These are phyloP conservation scores for Hyposmocoma kahamanoa DNA, from an alignment of 1,140 invertebrate genomes.

Conservation along the genomic window DNA sequence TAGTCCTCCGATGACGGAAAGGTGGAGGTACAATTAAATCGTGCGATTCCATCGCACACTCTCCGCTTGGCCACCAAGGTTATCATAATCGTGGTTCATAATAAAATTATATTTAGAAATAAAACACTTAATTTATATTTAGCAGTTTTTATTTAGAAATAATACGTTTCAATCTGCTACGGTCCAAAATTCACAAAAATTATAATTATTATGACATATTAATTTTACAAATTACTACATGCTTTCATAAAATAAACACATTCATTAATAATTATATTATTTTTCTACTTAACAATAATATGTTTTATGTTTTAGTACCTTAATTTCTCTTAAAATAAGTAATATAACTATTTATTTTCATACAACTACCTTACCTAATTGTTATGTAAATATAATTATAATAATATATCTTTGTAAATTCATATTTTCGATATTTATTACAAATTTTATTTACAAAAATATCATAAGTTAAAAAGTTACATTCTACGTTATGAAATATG, in stretches of 20 bases:
- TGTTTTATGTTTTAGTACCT: slow-evolving; percentile 8
- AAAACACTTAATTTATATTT: slow-evolving; percentile 2
- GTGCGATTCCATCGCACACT: too few relatives aligned
- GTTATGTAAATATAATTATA: too few relatives aligned
- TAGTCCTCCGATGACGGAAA: too few relatives aligned
- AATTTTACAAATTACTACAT: background rate
- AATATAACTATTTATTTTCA: slow-evolving; percentile 5
- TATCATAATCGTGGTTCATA: too few relatives aligned
- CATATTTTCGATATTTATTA: background rate
- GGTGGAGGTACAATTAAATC: too few relatives aligned
- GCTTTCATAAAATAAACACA: background rate
- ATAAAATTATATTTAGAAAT: too few relatives aligned
- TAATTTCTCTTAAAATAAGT: slow-evolving; percentile 1
- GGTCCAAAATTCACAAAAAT: slow-evolving; percentile 14
- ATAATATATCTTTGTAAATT: background rate
- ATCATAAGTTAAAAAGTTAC: too few relatives aligned
- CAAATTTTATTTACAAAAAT: slow-evolving; percentile 13
- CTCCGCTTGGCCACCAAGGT: too few relatives aligned
- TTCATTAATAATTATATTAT: background rate
- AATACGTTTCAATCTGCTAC: slow-evolving; percentile 27
- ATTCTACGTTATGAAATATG: too few relatives aligned
- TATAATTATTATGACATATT: background rate
- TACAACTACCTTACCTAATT: too few relatives aligned
- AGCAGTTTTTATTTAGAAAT: slow-evolving; percentile 5
- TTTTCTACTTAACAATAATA: background rate